Evolutionary conservation across 2,113 vertebrate species (phyloP).

Genomic region (Psittacus erithacus): DNA sequence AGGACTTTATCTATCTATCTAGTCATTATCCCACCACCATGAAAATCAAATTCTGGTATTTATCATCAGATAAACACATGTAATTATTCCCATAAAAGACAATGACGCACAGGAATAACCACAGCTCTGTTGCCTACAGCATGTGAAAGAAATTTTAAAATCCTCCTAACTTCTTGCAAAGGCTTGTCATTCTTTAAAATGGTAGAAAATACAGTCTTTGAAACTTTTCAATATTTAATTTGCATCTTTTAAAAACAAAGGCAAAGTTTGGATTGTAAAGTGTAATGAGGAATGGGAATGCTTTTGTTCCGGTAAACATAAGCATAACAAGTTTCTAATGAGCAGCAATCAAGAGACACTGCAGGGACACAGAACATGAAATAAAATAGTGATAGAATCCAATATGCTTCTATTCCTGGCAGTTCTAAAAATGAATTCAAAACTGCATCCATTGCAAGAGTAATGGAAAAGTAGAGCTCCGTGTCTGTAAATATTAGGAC

Average conservation of each 20-base stretch:
- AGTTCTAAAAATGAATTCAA: slow-evolving; percentile 55
- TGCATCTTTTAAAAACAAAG: neutral
- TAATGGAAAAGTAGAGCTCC: slow-evolving; percentile 33
- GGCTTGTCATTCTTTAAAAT: neutral
- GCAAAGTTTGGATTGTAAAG: slow-evolving; percentile 3
- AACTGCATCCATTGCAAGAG: slow-evolving; percentile 42
- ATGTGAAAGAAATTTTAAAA: neutral
- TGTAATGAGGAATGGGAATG: neutral
- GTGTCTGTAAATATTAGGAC: slow-evolving; percentile 48
- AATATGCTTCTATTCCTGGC: slow-evolving; percentile 48
- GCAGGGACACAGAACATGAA: slow-evolving; percentile 54
- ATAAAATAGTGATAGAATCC: slow-evolving; percentile 15
- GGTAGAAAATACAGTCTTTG: neutral
- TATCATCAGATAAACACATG: neutral
- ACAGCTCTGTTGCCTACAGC: neutral
- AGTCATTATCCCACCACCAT: neutral
- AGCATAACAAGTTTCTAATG: slow-evolving; percentile 11
- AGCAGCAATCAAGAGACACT: slow-evolving; percentile 52
- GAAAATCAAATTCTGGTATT: neutral
- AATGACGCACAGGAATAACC: neutral
- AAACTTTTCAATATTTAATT: slow-evolving; percentile 25
- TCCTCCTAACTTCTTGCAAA: neutral
- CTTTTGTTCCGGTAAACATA: slow-evolving; percentile 25
- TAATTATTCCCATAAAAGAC: neutral
- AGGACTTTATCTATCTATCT: neutral